These are phyloP conservation scores for Desoria tigrina DNA, from an alignment of 2,888 invertebrate species.

Conservation along the genomic window DNA sequence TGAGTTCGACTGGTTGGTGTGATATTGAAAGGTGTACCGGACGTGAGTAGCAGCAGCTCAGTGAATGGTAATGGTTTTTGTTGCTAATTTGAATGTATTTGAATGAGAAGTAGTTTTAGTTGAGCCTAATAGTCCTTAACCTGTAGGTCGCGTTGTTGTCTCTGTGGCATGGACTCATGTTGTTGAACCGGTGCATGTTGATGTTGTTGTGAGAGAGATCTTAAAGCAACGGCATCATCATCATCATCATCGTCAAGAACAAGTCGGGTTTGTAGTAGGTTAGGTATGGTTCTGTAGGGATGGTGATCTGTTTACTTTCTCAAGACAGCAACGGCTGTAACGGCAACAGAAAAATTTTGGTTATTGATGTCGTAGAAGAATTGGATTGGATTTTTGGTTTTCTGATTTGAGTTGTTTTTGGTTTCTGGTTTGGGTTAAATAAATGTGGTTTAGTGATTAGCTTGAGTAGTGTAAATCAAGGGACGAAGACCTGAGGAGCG, in stretches of 20 bases:
- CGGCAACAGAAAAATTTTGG: slow-evolving; percentile 42
- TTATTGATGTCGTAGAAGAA: slow-evolving; percentile 36
- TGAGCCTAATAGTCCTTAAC: slow-evolving; percentile 25
- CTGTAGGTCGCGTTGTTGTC: slow-evolving; percentile 23
- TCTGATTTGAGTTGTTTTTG: slow-evolving; percentile 28
- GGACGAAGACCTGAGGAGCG: slow-evolving; percentile 71
- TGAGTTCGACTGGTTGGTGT: slow-evolving; percentile 17
- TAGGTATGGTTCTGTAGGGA: slow-evolving; percentile 23
- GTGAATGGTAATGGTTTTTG: slow-evolving; percentile 8
- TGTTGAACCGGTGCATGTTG: slow-evolving; percentile 12
- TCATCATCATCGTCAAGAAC: slow-evolving; percentile 23
- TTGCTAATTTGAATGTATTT: slow-evolving; percentile 15
- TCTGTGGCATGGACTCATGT: slow-evolving; percentile 9
- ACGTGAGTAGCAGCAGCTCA: background rate
- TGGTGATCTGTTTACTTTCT: slow-evolving; percentile 46
- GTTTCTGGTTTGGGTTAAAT: slow-evolving; percentile 33
- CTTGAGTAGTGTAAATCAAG: slow-evolving; percentile 50
- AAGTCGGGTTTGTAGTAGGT: slow-evolving; percentile 17
- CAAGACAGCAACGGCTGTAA: slow-evolving; percentile 51
- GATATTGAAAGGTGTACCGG: slow-evolving; percentile 5
- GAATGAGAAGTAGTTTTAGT: slow-evolving; percentile 12
- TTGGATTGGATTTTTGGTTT: slow-evolving; percentile 29
- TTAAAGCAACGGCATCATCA: slow-evolving; percentile 23
- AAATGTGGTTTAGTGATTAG: slow-evolving; percentile 39
- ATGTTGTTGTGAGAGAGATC: slow-evolving; percentile 10